Conservation (phyloP, 1,140 invertebrate genomes). For the Holotrichia oblita region DNA sequence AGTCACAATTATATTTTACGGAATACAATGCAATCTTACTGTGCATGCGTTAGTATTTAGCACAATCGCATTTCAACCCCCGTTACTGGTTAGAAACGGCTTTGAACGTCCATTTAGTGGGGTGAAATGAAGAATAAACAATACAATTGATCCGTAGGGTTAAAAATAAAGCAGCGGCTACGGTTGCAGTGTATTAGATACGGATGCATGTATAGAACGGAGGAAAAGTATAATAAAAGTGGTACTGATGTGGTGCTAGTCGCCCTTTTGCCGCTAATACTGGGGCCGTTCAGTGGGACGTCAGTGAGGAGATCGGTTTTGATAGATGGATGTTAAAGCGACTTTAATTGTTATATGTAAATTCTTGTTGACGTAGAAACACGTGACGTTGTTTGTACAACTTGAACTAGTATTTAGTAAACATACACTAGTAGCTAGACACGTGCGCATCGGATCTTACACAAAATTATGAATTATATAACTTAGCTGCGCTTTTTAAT, state of each 20-base stretch:
- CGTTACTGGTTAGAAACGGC: constrained; percentile 27
- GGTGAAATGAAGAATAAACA: constrained; percentile 47
- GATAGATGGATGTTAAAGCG: constrained; percentile 48
- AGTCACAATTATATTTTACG: too few species aligned
- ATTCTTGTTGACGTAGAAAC: constrained; percentile 39
- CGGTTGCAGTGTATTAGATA: constrained; percentile 46
- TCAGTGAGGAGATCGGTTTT: constrained; percentile 43
- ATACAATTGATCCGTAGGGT: constrained; percentile 45
- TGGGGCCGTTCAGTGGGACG: constrained; percentile 40
- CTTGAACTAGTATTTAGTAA: constrained; percentile 25
- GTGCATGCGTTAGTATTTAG: neutral
- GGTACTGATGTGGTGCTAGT: constrained; percentile 22
- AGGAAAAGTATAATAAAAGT: constrained; percentile 42
- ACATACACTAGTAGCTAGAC: neutral
- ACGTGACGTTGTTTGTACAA: constrained; percentile 30
- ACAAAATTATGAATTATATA: too few species aligned
- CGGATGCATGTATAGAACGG: constrained; percentile 33
- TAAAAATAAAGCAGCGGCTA: constrained; percentile 49
- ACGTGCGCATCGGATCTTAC: neutral
- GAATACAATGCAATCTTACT: too few species aligned
- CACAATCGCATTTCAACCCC: constrained; percentile 18
- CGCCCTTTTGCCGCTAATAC: constrained; percentile 42
- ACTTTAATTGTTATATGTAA: constrained; percentile 50
- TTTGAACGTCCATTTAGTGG: constrained; percentile 43
- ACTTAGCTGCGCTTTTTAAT: too few species aligned